Evolutionary conservation across 2,888 invertebrate species (phyloP).

Genomic region (Plebejus argus): DNA sequence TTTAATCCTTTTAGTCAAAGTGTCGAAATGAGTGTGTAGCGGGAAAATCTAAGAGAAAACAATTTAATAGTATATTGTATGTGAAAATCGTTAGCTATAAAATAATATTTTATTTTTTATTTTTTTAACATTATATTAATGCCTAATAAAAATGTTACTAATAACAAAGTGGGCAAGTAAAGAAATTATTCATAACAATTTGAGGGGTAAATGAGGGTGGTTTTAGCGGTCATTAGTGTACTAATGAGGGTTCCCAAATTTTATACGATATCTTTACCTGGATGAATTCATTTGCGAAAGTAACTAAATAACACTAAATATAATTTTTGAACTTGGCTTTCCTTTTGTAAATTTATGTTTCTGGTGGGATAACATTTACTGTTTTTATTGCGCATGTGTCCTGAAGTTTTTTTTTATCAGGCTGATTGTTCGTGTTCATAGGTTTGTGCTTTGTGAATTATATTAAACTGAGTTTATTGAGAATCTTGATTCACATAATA

Average conservation of each 20-base stretch:
- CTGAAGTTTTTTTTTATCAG: no score
- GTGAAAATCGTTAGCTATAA: no score
- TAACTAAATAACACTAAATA: neutral
- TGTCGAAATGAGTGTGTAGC: no score
- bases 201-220: conserved; percentile 25
- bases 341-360: neutral
- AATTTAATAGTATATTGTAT: no score
- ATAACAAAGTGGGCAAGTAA: neutral
- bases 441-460: no score
- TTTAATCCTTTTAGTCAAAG: neutral
- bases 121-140: neutral
- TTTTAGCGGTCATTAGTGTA: conserved; percentile 20
- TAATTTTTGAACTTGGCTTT: no score
- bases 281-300: neutral
- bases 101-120: no score
- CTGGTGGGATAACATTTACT: neutral
- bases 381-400: no score
- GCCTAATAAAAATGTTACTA: neutral
- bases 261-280: conserved; percentile 15
- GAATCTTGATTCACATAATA: no score
- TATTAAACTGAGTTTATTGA: no score
- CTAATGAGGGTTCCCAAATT: conserved; percentile 21
- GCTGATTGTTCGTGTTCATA: no score
- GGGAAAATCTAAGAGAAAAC: no score
- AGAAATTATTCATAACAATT: conserved; percentile 26